Percentiles rank a stretch among this genome's conserved stretches.
Evolutionary conservation across 1,140 invertebrate species (phyloP).

Genomic region (Pseudomyrmex dendroicus): DNA sequence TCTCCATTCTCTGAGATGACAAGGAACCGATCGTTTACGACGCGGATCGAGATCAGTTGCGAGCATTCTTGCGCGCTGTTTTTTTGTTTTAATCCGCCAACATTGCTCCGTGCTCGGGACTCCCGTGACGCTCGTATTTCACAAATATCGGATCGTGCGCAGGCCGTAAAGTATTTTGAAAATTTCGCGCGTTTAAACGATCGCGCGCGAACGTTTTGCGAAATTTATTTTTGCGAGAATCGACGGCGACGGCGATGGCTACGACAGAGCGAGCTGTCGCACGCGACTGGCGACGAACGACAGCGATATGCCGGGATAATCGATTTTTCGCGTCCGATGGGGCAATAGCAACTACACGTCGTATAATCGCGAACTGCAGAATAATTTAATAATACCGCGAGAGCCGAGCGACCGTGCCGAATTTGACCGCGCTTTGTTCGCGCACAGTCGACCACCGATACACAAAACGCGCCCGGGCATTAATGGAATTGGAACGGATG

Average conservation of each 20-base stretch:
- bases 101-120: neutral
- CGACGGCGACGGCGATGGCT: neutral
- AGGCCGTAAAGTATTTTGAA: slow-evolving; percentile 66
- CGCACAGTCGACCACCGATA: slow-evolving; percentile 21
- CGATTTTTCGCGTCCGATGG: slow-evolving; percentile 51
- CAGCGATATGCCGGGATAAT: slow-evolving; percentile 39
- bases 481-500: slow-evolving; percentile 68
- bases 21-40: neutral
- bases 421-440: slow-evolving; percentile 28
- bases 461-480: slow-evolving; percentile 9
- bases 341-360: slow-evolving; percentile 35
- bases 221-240: slow-evolving; percentile 67
- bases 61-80: slow-evolving; percentile 27
- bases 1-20: neutral
- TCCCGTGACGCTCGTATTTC: slow-evolving; percentile 69
- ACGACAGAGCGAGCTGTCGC: neutral
- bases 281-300: slow-evolving; percentile 33
- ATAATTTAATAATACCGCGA: slow-evolving; percentile 66
- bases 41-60: slow-evolving; percentile 35
- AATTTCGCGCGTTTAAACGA: slow-evolving; percentile 64
- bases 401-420: slow-evolving; percentile 36
- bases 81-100: slow-evolving; percentile 45
- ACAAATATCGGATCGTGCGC: slow-evolving; percentile 71
- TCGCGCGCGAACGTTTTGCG: slow-evolving; percentile 41
- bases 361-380: slow-evolving; percentile 62